These are phyloP conservation scores for Tapera naevia DNA, from an alignment of 2,797 vertebrate species.

Conservation along the genomic window DNA sequence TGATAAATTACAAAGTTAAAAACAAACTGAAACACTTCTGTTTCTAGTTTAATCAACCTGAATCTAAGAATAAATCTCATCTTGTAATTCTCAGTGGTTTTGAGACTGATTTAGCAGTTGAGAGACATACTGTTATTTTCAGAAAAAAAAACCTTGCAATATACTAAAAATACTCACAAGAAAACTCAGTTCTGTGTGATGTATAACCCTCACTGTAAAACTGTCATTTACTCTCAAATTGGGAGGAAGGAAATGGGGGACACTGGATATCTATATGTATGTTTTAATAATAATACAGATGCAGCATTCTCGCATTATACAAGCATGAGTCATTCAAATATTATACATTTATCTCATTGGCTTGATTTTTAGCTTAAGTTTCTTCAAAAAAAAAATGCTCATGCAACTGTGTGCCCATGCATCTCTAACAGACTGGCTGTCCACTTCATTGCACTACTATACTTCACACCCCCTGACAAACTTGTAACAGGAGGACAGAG, in stretches of 20 bases:
- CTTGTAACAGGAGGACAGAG: neutral
- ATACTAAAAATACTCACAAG: neutral
- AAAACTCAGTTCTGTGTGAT: neutral
- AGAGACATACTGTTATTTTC: neutral
- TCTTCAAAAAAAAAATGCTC: neutral
- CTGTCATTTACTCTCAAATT: neutral
- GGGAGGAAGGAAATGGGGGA: neutral
- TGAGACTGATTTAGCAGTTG: neutral
- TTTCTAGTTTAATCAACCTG: neutral
- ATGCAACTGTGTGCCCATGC: neutral
- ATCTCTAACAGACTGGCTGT: neutral
- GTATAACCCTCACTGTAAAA: neutral
- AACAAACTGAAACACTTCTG: neutral
- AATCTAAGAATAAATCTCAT: neutral
- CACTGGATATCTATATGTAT: neutral
- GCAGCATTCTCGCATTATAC: neutral
- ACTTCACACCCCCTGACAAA: neutral
- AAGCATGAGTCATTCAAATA: neutral
- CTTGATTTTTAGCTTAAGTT: neutral
- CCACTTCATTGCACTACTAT: neutral
- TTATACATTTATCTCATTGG: neutral
- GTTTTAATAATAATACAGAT: neutral
- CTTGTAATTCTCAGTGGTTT: neutral
- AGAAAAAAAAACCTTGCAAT: neutral
- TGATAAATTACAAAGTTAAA: neutral